A percentile compares a stretch with the other conserved stretches of the same genome.
phyloP scores from a whole-genome alignment of 2,888 invertebrate genomes.

The Epiblema foenella region DNA sequence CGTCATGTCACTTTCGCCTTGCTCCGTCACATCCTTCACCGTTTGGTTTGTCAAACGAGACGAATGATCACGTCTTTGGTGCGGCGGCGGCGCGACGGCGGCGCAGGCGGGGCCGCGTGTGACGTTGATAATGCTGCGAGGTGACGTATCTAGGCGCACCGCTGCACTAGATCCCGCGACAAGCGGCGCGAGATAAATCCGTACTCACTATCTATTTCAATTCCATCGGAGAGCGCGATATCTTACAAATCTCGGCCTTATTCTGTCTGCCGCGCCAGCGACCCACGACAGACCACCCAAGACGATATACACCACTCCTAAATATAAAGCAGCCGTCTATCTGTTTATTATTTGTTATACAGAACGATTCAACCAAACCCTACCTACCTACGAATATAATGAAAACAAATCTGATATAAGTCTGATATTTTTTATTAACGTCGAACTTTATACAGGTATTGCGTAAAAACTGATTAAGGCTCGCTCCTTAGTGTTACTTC shows the following conservation, averaged over 20 bases:
- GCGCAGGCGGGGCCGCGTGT: slow-evolving; percentile 48
- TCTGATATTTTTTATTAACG: slow-evolving; percentile 61
- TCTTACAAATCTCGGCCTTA: slow-evolving; percentile 80
- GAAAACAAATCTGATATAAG: slow-evolving; percentile 64
- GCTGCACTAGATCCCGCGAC: slow-evolving; percentile 77
- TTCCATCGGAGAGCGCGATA: slow-evolving; percentile 76
- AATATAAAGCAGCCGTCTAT: slow-evolving; percentile 71
- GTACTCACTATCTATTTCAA: slow-evolving; percentile 77
- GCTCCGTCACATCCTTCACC: slow-evolving; percentile 46
- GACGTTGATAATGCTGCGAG: slow-evolving; percentile 63
- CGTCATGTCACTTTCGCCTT: slow-evolving; percentile 38
- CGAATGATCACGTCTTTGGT: slow-evolving; percentile 13
- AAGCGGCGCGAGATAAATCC: slow-evolving; percentile 75
- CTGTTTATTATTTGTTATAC: slow-evolving; percentile 72
- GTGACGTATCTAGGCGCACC: slow-evolving; percentile 74
- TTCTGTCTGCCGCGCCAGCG: slow-evolving; percentile 64
- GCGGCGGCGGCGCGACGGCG: slow-evolving; percentile 4
- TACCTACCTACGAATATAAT: slow-evolving; percentile 67
- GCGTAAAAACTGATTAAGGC: slow-evolving; percentile 65
- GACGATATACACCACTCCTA: slow-evolving; percentile 70
- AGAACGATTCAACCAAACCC: slow-evolving; percentile 55
- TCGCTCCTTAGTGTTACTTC: too few relatives aligned
- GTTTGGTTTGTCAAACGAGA: slow-evolving; percentile 32
- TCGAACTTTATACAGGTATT: slow-evolving; percentile 44
- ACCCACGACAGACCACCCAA: slow-evolving; percentile 77